Conservation (phyloP, 2,113 vertebrate species). For the Phaethon lepturus region DNA sequence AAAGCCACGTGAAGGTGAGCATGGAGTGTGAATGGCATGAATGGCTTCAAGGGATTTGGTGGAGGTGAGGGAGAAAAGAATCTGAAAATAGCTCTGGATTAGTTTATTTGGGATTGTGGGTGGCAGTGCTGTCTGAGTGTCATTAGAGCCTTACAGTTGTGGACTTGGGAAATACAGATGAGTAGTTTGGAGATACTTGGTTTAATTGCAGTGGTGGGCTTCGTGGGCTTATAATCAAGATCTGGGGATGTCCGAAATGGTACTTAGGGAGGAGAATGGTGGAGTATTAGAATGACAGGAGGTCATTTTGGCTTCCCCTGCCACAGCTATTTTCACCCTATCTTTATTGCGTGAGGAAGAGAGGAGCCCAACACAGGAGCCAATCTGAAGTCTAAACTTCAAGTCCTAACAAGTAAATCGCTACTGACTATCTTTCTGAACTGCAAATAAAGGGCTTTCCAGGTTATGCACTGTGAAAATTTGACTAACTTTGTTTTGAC, state of each 20-base stretch:
- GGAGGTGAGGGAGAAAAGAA: background rate
- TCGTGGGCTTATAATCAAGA: background rate
- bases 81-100: background rate
- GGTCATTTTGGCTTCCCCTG: background rate
- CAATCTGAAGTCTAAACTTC: background rate
- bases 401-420: background rate
- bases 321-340: background rate
- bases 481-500: background rate
- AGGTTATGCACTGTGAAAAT: background rate
- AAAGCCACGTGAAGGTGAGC: background rate
- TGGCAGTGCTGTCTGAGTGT: background rate
- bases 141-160: background rate
- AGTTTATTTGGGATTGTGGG: background rate
- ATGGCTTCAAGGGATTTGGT: background rate
- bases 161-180: background rate
- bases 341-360: background rate
- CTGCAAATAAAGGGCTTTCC: background rate
- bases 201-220: background rate
- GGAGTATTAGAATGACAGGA: background rate
- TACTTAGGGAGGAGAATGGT: background rate
- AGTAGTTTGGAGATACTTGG: background rate
- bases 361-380: background rate
- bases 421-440: background rate
- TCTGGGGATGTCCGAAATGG: background rate
- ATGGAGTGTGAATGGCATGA: accelerated